These are phyloP conservation scores for Hedya salicella DNA, from an alignment of 2,888 invertebrate species.

Conservation along the genomic window DNA sequence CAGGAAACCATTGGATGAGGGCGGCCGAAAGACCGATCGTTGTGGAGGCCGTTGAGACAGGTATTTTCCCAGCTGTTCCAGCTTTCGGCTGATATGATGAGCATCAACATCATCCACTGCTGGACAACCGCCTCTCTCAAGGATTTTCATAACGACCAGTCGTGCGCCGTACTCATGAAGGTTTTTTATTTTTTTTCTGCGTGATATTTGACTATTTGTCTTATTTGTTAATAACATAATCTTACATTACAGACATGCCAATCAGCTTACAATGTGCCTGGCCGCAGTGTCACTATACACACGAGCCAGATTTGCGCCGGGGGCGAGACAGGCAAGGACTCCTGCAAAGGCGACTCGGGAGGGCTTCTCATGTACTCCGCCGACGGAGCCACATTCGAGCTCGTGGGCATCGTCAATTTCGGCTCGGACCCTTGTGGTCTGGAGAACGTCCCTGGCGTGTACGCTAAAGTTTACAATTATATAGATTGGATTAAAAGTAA, in stretches of 20 bases:
- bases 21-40: too few species aligned
- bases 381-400: constrained; percentile 56
- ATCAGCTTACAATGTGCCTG: constrained; percentile 49
- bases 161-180: too few species aligned
- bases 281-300: constrained; percentile 54
- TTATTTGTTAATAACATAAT: not conserved
- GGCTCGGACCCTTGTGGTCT: constrained; percentile 87
- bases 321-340: constrained; percentile 83
- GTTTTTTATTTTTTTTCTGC: too few species aligned
- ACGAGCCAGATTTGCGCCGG: constrained; percentile 84
- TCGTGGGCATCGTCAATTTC: constrained; percentile 86
- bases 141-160: too few species aligned
- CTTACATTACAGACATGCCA: constrained; percentile 56
- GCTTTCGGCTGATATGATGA: too few species aligned
- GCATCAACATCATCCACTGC: too few species aligned
- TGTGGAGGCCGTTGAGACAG: too few species aligned
- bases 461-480: constrained; percentile 85
- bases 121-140: too few species aligned
- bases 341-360: constrained; percentile 87
- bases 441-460: constrained; percentile 86
- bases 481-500: constrained; percentile 83
- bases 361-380: constrained; percentile 85
- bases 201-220: too few species aligned
- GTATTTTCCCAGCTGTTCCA: too few species aligned
- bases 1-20: too few species aligned